These are phyloP conservation scores for Pterocles gutturalis DNA, from an alignment of 2,113 vertebrate genomes.

Conservation along the genomic window DNA sequence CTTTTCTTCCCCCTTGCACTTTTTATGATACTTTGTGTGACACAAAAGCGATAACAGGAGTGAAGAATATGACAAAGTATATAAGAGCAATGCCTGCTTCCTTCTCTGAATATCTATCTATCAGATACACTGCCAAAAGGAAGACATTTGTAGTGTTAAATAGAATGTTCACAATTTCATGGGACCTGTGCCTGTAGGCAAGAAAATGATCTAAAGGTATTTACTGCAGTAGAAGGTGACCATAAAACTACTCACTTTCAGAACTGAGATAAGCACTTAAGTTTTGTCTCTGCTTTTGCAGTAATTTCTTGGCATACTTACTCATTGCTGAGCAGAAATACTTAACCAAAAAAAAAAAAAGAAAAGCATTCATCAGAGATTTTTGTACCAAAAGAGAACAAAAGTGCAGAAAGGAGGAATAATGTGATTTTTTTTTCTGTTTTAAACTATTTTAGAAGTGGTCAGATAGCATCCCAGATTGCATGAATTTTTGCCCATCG, in stretches of 20 bases:
- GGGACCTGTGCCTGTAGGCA: conserved; percentile 6
- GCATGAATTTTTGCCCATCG: neutral
- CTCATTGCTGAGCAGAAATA: neutral
- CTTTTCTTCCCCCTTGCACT: neutral
- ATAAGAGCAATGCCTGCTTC: neutral
- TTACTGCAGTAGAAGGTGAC: neutral
- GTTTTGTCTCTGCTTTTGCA: neutral
- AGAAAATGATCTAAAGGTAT: conserved; percentile 18
- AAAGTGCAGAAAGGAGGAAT: neutral
- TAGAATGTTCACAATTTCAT: conserved; percentile 24
- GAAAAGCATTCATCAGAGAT: neutral
- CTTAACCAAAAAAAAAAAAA: neutral
- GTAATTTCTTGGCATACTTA: neutral
- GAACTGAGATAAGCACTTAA: neutral
- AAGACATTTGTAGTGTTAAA: conserved; percentile 40
- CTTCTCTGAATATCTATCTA: neutral
- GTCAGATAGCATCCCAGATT: neutral
- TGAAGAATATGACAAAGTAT: neutral
- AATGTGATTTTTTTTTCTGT: neutral
- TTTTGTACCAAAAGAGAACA: neutral
- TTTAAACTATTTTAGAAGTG: neutral
- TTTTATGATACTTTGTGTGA: neutral
- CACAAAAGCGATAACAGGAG: neutral
- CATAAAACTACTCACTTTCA: conserved; percentile 1
- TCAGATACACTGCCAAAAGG: neutral